A percentile compares a stretch with the other conserved stretches of the same genome.
Evolutionary conservation across 2,888 invertebrate genomes (phyloP).

Genomic region (Xestia rhomboidea): DNA sequence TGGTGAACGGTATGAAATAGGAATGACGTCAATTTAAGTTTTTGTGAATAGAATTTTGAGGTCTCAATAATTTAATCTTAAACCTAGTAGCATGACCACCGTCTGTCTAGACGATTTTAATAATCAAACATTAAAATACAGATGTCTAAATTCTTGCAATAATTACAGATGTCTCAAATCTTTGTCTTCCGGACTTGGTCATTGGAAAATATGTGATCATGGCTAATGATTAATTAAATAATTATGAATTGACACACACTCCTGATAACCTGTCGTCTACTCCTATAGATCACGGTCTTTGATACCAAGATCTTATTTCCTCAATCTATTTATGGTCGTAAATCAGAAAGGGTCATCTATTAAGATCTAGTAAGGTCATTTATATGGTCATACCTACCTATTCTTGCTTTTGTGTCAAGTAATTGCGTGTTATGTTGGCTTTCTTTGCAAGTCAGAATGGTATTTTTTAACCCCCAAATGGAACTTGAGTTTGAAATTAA

Average conservation of each 20-base stretch:
- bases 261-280: slow-evolving; percentile 68
- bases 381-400: not conserved
- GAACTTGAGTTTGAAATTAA: not conserved
- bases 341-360: slow-evolving; percentile 21
- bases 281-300: slow-evolving; percentile 66
- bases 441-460: not conserved
- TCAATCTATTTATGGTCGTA: slow-evolving; percentile 42
- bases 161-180: not conserved
- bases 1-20: too few relatives aligned
- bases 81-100: not conserved
- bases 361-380: too few relatives aligned
- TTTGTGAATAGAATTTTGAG: not conserved
- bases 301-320: slow-evolving; percentile 60
- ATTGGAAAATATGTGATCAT: slow-evolving; percentile 50
- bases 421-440: not conserved
- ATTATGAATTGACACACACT: slow-evolving; percentile 56
- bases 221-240: slow-evolving; percentile 61
- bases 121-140: not conserved
- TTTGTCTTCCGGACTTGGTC: not conserved
- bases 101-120: slow-evolving; percentile 7
- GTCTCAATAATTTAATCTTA: not conserved
- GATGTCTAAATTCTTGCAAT: not conserved
- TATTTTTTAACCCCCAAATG: not conserved
- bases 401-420: not conserved
- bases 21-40: not conserved